These are phyloP conservation scores for Mastomys coucha DNA, from an alignment of 2,113 vertebrate genomes.

Conservation along the genomic window DNA sequence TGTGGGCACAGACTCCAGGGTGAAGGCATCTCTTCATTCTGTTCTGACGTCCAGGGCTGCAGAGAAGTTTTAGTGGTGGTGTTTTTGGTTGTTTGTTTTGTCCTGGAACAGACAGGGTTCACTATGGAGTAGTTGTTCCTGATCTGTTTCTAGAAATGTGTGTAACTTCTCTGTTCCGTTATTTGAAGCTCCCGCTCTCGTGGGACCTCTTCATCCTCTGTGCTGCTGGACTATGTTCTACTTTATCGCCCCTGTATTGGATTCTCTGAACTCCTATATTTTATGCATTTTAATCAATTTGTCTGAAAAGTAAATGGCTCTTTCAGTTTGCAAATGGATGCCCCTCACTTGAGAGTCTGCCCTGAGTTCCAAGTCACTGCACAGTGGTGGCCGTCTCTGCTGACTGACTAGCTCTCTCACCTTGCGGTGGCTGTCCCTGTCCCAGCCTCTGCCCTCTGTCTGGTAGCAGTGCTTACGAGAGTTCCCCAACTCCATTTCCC, in stretches of 20 bases:
- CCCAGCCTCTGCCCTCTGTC: neutral
- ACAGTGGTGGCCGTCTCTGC: neutral
- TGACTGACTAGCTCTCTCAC: neutral
- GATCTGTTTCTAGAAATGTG: neutral
- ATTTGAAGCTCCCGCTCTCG: neutral
- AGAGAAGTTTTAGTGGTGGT: neutral
- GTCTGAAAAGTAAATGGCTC: neutral
- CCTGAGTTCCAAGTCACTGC: neutral
- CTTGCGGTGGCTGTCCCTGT: neutral
- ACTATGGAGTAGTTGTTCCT: neutral
- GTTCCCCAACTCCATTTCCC: neutral
- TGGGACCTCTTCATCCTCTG: neutral
- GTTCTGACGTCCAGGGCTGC: neutral
- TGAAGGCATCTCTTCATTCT: neutral
- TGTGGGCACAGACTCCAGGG: neutral
- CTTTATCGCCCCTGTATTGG: neutral
- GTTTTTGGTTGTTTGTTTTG: neutral
- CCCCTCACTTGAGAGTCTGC: neutral
- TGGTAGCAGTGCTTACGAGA: neutral
- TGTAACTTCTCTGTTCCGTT: neutral
- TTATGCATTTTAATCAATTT: neutral
- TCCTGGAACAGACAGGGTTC: neutral
- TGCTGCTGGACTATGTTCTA: neutral
- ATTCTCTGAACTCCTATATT: neutral
- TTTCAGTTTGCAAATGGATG: neutral